Evolutionary conservation across 2,113 vertebrate genomes (phyloP).

Genomic region (Drymodes brunneopygia): DNA sequence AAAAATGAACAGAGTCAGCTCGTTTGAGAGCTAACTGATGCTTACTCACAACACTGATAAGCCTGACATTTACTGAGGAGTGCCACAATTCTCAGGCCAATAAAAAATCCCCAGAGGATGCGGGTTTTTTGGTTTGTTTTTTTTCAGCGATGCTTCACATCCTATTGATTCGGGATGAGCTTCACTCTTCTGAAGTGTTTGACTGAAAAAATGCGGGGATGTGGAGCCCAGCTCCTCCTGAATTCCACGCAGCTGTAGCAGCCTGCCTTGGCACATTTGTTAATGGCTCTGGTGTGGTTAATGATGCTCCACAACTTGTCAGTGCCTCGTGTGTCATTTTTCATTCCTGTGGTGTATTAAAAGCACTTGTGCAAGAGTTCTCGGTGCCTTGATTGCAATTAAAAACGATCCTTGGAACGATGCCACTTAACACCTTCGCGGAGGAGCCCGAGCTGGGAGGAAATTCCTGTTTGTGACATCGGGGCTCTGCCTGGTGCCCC

Average conservation of each 20-base stretch:
- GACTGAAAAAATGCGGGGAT: neutral
- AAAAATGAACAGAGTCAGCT: constrained; percentile 55
- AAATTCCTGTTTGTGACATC: neutral
- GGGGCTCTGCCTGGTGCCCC: neutral
- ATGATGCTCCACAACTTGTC: constrained; percentile 13
- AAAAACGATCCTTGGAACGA: neutral
- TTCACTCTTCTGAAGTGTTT: neutral
- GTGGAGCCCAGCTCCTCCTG: neutral
- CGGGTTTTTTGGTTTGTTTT: neutral
- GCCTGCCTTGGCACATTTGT: neutral
- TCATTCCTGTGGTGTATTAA: constrained; percentile 2
- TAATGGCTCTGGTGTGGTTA: neutral
- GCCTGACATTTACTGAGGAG: constrained; percentile 46
- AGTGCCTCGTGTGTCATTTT: neutral
- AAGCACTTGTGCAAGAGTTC: constrained; percentile 23
- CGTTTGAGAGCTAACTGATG: constrained; percentile 54
- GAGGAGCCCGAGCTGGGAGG: neutral
- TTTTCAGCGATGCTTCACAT: neutral
- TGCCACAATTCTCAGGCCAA: constrained; percentile 42
- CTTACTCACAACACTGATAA: constrained; percentile 56
- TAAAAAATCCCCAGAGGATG: constrained; percentile 6
- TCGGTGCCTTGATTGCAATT: constrained; percentile 40
- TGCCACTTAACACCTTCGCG: neutral
- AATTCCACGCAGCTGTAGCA: neutral
- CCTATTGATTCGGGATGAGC: constrained; percentile 10